A percentile compares a stretch with the other conserved stretches of the same genome.
phyloP scores from a whole-genome alignment of 2,797 vertebrate genomes.

The Margarornis squamiger region DNA sequence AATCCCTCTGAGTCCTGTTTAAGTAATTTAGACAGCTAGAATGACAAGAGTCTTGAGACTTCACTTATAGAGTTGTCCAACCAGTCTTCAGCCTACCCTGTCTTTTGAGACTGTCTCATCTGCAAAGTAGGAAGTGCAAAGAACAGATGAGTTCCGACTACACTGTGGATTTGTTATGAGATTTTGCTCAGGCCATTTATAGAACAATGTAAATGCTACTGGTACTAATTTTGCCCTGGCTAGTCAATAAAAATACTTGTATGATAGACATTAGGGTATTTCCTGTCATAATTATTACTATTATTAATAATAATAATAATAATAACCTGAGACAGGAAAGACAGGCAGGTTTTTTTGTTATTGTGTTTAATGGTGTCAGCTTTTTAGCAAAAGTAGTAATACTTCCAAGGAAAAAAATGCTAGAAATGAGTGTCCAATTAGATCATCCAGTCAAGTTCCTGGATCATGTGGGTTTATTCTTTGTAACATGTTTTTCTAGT shows the following conservation, averaged over 20 bases:
- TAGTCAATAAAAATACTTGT: conserved; percentile 34
- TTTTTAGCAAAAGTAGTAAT: not conserved
- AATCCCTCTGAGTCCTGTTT: conserved; percentile 85
- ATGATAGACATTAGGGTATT: conserved; percentile 50
- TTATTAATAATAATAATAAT: not conserved
- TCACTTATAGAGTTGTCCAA: conserved; percentile 86
- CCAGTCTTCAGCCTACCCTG: conserved; percentile 78
- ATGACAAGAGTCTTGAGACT: conserved; percentile 90
- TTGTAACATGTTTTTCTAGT: not conserved
- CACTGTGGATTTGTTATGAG: conserved; percentile 68
- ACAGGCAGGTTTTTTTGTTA: not conserved
- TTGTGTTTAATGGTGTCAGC: not conserved
- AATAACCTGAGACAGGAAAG: not conserved
- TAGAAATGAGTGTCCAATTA: not conserved
- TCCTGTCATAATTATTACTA: conserved; percentile 18
- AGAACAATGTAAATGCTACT: conserved; percentile 54
- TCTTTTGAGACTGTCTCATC: conserved; percentile 77
- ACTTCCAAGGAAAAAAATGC: not conserved
- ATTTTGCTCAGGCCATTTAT: conserved; percentile 64
- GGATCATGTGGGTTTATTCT: not conserved
- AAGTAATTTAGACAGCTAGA: conserved; percentile 87
- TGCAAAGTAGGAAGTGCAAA: conserved; percentile 74
- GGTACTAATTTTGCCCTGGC: conserved; percentile 64
- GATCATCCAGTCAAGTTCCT: not conserved
- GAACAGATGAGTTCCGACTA: conserved; percentile 75